Evolutionary conservation across 2,113 vertebrate species (phyloP), one percentile per base, ranked within the genome.

Genomic region (Malurus alboscapulatus): DNA sequence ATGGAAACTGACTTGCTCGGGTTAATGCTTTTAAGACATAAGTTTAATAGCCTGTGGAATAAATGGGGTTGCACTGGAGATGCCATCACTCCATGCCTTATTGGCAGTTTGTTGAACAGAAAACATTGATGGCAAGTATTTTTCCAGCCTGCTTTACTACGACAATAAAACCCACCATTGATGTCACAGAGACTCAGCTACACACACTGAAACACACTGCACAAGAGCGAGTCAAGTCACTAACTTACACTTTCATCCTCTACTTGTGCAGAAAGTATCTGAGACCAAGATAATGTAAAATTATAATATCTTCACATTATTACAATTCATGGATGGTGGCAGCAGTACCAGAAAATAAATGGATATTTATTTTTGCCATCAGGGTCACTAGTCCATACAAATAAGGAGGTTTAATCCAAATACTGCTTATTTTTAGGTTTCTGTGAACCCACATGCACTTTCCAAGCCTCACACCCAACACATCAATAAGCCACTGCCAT

Each of bases 401-500:
- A 91, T 59, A 88, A 93, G 92, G 78, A 92, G 75, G 78, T 94
- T 96, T 96, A 94, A 92, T 59, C 55, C 81, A 83, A 93, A 87
- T 92, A 66, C 74, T 67, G 63, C 68, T 93, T 94, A 94, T 95
- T 94, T 95, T 95, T 94, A 96, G 91, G 51, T 80, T 93, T 93
- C 89, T 80, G 59, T 94, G 87, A 96, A 96, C 93, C 40, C 75
- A 57, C 12, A 45, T 90, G 87, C 87, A 89, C 91, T 92, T 71
- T n/a, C 51, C 90, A 76, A 83, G 84, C 78, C 75, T 83, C 27
- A 54, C 1, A 6, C 2, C 77, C 80, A 87, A 83, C 47, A 84
- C 1, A 1, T 10, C 62, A 72, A 40, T 86, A 92, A 94, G 91
- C 59, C 91, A 71, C 27, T 10, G 30, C 51, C 78, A 71, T 77